phyloP scores from a whole-genome alignment of 2,113 vertebrate genomes.

The Phalacrocorax carbo region DNA sequence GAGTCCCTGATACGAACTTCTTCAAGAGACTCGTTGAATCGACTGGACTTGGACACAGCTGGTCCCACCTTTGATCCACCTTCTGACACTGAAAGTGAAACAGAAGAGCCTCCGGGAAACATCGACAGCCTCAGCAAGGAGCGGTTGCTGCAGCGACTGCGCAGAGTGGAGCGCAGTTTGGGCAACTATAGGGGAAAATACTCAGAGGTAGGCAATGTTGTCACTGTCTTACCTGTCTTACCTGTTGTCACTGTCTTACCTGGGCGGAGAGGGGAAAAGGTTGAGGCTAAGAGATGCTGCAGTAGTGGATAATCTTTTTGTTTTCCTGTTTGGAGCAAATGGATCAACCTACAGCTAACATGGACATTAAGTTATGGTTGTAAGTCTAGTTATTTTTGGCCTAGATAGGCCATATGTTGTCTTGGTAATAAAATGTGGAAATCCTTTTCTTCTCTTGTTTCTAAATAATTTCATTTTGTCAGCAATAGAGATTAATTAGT shows the following conservation, averaged over 20 bases:
- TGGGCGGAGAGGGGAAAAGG: not conserved
- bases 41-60: conserved; percentile 75
- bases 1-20: conserved; percentile 85
- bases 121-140: conserved; percentile 83
- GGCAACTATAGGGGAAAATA: conserved; percentile 88
- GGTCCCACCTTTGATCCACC: conserved; percentile 80
- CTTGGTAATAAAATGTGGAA: not conserved
- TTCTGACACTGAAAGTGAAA: conserved; percentile 93
- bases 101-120: conserved; percentile 80
- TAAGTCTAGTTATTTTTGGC: not conserved
- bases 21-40: conserved; percentile 89
- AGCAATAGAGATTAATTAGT: not conserved
- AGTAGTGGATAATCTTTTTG: not conserved
- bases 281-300: not conserved
- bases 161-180: conserved; percentile 85
- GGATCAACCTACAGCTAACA: not conserved
- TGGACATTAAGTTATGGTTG: not conserved
- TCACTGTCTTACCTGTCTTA: not conserved
- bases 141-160: conserved; percentile 83
- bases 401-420: not conserved
- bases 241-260: not conserved
- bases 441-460: not conserved
- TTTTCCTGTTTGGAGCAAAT: not conserved
- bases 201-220: conserved; percentile 80
- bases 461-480: not conserved